Conservation (phyloP, 2,797 vertebrate species). For the Odontamblyopus lacepedii region DNA sequence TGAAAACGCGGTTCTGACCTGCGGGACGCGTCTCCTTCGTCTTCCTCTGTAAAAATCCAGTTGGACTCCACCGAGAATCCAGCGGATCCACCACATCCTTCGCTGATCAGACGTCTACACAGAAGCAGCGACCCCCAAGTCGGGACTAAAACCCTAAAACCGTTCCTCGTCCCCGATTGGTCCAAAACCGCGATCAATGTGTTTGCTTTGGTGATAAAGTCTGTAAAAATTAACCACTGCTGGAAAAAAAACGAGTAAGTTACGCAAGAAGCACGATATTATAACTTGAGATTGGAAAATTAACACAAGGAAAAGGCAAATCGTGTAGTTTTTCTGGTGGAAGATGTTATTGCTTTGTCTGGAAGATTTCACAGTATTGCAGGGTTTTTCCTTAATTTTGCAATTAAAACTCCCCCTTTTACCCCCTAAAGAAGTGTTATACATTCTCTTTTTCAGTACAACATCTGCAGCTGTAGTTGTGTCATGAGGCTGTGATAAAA, state of each 20-base stretch:
- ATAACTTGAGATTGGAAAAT: too few species aligned
- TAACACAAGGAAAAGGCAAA: too few species aligned
- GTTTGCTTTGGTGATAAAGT: slow-evolving; percentile 7
- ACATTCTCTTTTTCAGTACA: too few species aligned
- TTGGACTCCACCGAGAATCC: slow-evolving; percentile 1
- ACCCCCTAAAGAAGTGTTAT: too few species aligned
- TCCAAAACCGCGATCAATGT: neutral
- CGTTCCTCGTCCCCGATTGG: neutral
- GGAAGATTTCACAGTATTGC: too few species aligned
- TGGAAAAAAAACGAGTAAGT: neutral
- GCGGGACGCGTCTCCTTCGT: neutral
- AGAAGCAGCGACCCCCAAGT: neutral
- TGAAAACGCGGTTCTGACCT: neutral
- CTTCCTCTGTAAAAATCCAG: slow-evolving; percentile 2
- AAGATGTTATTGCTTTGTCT: too few species aligned
- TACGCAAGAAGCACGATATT: too few species aligned
- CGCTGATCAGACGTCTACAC: neutral
- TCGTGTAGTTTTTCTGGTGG: too few species aligned
- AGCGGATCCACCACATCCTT: slow-evolving; percentile 6
- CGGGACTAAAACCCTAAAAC: neutral
- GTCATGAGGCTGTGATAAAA: too few species aligned
- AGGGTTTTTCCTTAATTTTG: too few species aligned
- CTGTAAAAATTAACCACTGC: slow-evolving; percentile 2
- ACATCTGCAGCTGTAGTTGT: too few species aligned
- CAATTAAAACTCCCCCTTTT: too few species aligned